These are phyloP conservation scores for Theretra japonica DNA, from an alignment of 2,888 invertebrate genomes.

Conservation along the genomic window DNA sequence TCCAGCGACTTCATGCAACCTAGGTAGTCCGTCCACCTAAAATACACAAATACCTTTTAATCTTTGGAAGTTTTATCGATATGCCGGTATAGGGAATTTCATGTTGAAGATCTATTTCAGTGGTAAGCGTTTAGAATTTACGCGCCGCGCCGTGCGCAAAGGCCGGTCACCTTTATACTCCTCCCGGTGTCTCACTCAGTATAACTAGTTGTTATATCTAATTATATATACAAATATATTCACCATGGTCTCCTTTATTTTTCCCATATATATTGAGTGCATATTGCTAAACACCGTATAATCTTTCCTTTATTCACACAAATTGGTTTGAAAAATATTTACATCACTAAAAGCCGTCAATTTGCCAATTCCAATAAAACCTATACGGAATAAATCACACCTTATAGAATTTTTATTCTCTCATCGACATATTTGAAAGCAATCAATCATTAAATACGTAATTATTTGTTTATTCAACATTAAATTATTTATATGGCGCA, in stretches of 20 bases:
- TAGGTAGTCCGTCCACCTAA: no score
- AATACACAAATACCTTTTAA: no score
- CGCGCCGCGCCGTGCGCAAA: no score
- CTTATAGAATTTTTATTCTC: constrained; percentile 10
- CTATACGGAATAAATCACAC: constrained; percentile 2
- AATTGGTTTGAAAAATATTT: neutral
- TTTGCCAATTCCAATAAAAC: constrained; percentile 7
- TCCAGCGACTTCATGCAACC: no score
- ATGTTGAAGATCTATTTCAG: no score
- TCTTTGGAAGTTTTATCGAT: no score
- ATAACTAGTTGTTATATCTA: no score
- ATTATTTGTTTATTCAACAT: constrained; percentile 16
- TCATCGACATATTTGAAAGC: constrained; percentile 11
- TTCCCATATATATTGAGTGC: neutral
- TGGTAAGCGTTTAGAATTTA: no score
- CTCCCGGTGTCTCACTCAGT: no score
- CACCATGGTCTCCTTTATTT: neutral
- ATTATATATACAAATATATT: no score
- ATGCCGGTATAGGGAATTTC: no score
- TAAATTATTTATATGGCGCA: constrained; percentile 2
- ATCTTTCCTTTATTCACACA: neutral
- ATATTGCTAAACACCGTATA: neutral
- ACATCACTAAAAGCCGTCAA: neutral
- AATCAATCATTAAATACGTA: constrained; percentile 13
- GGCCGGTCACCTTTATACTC: no score